Evolutionary conservation across 1,140 invertebrate species (phyloP).

Genomic region (Forficula auricularia): DNA sequence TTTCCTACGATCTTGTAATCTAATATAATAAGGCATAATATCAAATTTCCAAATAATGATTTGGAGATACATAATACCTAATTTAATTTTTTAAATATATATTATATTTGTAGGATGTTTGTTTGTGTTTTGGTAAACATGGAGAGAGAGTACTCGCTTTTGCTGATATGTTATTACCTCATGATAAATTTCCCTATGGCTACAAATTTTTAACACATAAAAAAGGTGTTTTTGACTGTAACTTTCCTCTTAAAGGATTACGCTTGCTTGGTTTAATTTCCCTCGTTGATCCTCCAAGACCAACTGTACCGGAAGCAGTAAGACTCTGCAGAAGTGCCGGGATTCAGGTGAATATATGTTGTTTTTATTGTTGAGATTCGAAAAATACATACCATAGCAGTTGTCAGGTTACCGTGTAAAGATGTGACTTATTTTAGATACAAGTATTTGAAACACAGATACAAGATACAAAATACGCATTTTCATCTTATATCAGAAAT

Average conservation of each 20-base stretch:
- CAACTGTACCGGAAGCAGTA: conserved; percentile 41
- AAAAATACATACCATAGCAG: no score
- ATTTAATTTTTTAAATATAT: no score
- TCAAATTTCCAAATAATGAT: no score
- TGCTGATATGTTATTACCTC: conserved; percentile 35
- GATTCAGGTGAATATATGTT: conserved; percentile 41
- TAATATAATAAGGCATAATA: no score
- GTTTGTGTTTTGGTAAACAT: conserved; percentile 11
- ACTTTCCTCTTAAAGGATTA: conserved; percentile 41
- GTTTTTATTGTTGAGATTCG: no score
- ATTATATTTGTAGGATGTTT: neutral
- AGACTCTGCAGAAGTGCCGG: conserved; percentile 47
- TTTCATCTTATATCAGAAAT: no score
- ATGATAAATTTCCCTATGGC: conserved; percentile 33
- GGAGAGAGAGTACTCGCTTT: conserved; percentile 25
- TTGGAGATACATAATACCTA: no score
- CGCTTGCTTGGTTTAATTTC: conserved; percentile 48
- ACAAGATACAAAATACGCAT: no score
- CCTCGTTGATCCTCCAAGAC: conserved; percentile 49
- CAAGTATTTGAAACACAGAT: no score
- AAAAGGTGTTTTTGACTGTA: conserved; percentile 23
- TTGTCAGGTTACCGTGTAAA: no score
- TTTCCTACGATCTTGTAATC: no score
- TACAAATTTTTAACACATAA: conserved; percentile 23
- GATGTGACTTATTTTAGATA: no score